Evolutionary conservation across 2,113 vertebrate genomes (phyloP), one percentile per base, ranked within the genome.

Genomic region (Bubo scandiacus): DNA sequence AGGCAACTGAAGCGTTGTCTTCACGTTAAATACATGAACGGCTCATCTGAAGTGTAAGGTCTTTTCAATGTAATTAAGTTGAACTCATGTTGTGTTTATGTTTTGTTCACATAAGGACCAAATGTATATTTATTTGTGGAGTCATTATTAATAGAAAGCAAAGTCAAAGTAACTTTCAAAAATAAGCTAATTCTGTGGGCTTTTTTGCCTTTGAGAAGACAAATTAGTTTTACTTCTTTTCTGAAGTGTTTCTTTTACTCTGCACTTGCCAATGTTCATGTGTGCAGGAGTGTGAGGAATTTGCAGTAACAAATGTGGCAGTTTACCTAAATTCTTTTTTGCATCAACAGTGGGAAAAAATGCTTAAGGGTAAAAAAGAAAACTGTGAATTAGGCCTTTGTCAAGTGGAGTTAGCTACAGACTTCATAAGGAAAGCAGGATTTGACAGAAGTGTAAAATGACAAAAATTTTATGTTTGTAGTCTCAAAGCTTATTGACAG

Each of bases 401-500:
- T 94, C 96, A 95, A 83, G 26, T 59, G 14, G 42, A 83, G 38
- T 95, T 94, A 92, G 55, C 42, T 73, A 52, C 27, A 55, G 36
- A 74, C 40, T 54, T 81, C 49, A 47, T 49, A 90, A 83, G 11
- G 20, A 81, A 88, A 63, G 12, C 12, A 71, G 40, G 63, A 71
- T 86, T 92, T 93, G 88, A 96, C 88, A 90, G 55, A 90, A 93
- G 38, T 23, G 11, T 74, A 85, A 85, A 94, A 67, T 86, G 26
- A 77, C 93, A 20, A 71, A 92, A 74, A 88, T 38, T 65, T 73
- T 29, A 77, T 66, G 16, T 93, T 87, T 90, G 68, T 70, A 70
- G 12, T 85, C 58, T 81, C 29, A 70, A 73, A 94, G 27, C 23
- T 94, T 68, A 80, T 77, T 90, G 90, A 78, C 63, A 90, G 29